phyloP scores from a whole-genome alignment of 2,797 vertebrate genomes.

The Spheniscus humboldti region DNA sequence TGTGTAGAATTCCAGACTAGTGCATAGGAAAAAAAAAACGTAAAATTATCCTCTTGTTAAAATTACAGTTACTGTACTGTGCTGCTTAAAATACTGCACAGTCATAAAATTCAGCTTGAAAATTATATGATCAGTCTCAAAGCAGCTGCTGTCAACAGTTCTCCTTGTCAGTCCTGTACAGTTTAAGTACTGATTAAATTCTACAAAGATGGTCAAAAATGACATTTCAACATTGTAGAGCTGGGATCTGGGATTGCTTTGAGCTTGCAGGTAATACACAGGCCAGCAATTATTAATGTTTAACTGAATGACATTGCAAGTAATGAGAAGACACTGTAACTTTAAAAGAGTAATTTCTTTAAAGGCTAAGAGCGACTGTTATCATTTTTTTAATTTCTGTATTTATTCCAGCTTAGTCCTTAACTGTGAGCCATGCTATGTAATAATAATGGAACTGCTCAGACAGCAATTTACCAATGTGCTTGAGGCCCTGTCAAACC shows the following conservation, averaged over 20 bases:
- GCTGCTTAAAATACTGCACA: slow-evolving; percentile 11
- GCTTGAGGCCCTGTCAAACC: slow-evolving; percentile 20
- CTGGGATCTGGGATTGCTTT: slow-evolving; percentile 33
- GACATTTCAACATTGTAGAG: background rate
- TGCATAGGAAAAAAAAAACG: background rate
- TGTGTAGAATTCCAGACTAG: background rate
- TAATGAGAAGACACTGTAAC: background rate
- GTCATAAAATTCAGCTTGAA: slow-evolving; percentile 6
- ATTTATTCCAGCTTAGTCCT: slow-evolving; percentile 33
- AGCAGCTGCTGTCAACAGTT: background rate
- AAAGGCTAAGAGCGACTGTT: background rate
- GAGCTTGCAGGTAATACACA: slow-evolving; percentile 32
- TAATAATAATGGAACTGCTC: slow-evolving; percentile 4
- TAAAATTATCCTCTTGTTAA: slow-evolving; percentile 45
- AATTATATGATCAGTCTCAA: slow-evolving; percentile 1
- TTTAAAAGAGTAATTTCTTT: slow-evolving; percentile 45
- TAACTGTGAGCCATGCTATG: background rate
- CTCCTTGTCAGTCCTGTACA: background rate
- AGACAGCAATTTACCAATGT: background rate
- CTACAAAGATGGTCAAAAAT: slow-evolving; percentile 26
- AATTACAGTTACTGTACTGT: background rate
- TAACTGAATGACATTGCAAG: background rate
- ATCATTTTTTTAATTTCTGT: background rate
- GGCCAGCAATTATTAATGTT: slow-evolving; percentile 25
- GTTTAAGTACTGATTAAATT: slow-evolving; percentile 5